Evolutionary conservation across 2,113 vertebrate species (phyloP).

Genomic region (Atractosteus spatula): DNA sequence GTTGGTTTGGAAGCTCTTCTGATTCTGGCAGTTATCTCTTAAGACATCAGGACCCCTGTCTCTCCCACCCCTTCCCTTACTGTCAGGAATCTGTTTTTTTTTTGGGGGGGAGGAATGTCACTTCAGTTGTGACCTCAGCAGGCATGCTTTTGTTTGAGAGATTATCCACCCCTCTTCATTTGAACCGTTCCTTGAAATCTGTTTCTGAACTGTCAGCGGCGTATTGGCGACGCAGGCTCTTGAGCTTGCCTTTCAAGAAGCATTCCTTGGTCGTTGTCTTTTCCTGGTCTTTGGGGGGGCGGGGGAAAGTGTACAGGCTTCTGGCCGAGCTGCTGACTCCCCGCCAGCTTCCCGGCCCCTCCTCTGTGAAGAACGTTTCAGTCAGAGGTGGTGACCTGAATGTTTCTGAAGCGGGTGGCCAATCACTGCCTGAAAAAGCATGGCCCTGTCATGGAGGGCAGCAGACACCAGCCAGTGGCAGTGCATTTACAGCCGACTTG

Average conservation of each 20-base stretch:
- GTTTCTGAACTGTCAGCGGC: slow-evolving; percentile 3
- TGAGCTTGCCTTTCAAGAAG: slow-evolving; percentile 20
- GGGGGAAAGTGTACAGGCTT: slow-evolving; percentile 30
- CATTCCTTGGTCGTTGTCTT: slow-evolving; percentile 24
- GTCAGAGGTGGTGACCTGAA: slow-evolving; percentile 23
- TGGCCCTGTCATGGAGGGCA: too few relatives aligned
- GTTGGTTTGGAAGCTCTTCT: too few relatives aligned
- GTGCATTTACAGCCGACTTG: background rate
- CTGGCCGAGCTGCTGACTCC: slow-evolving; percentile 17
- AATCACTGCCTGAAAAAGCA: slow-evolving; percentile 12
- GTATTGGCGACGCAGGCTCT: slow-evolving; percentile 28
- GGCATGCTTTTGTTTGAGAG: too few relatives aligned
- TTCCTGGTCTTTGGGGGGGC: slow-evolving; percentile 19
- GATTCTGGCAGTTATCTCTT: too few relatives aligned
- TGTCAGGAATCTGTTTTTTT: too few relatives aligned
- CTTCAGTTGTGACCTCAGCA: too few relatives aligned
- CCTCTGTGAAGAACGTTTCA: slow-evolving; percentile 30
- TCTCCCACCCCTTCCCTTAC: too few relatives aligned
- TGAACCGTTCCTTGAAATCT: background rate
- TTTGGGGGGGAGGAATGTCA: too few relatives aligned
- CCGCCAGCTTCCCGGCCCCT: slow-evolving; percentile 28
- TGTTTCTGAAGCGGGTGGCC: slow-evolving; percentile 32
- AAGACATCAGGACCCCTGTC: too few relatives aligned
- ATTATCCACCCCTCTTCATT: background rate
- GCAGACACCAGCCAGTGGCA: background rate